Conservation (phyloP, 2,797 vertebrate genomes). For the Hoplostethus mediterraneus region DNA sequence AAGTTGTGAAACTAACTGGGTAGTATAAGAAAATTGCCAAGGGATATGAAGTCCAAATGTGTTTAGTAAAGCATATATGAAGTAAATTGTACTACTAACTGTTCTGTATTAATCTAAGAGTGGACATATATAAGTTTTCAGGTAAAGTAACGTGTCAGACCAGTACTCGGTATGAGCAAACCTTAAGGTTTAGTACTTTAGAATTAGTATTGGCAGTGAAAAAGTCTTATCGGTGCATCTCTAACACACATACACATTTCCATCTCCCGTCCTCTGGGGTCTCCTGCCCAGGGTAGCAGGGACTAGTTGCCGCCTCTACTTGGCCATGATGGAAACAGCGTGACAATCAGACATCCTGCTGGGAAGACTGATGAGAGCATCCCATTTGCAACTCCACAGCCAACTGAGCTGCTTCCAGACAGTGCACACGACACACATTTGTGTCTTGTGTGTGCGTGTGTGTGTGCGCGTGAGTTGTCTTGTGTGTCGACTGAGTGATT, state of each 20-base stretch:
- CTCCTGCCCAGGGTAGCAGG: slow-evolving; percentile 57
- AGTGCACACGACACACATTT: slow-evolving; percentile 55
- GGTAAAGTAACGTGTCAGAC: background rate
- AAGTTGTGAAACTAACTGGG: no score
- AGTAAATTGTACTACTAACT: no score
- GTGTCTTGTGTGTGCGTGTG: background rate
- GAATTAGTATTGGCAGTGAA: background rate
- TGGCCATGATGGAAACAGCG: slow-evolving; percentile 83
- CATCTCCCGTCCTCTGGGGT: slow-evolving; percentile 61
- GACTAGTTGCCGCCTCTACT: slow-evolving; percentile 55
- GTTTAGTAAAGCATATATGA: no score
- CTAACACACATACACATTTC: slow-evolving; percentile 17
- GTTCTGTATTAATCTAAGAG: no score
- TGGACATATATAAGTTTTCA: background rate
- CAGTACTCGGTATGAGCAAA: background rate
- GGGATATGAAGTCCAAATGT: no score
- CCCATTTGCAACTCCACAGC: slow-evolving; percentile 83
- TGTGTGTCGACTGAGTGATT: slow-evolving; percentile 52
- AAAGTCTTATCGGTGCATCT: slow-evolving; percentile 30
- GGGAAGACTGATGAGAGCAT: slow-evolving; percentile 86
- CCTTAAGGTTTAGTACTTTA: slow-evolving; percentile 15
- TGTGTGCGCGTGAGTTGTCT: background rate
- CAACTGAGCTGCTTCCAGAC: slow-evolving; percentile 76
- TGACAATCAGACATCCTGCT: slow-evolving; percentile 81
- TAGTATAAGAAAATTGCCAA: no score